These are phyloP conservation scores for Cephus pulcher DNA, from an alignment of 2,888 invertebrate species.

Conservation along the genomic window DNA sequence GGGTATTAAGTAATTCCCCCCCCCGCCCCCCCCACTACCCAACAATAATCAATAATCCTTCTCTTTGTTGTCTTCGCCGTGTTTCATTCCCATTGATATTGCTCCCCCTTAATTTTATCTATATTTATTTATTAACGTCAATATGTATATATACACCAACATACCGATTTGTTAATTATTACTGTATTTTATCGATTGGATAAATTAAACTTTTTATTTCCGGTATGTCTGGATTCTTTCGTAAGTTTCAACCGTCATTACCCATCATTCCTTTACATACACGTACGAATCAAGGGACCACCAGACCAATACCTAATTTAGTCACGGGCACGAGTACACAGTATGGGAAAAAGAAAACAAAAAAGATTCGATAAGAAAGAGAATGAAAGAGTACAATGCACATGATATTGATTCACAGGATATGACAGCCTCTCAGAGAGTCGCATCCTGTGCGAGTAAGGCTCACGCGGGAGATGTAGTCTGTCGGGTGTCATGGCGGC, in stretches of 20 bases:
- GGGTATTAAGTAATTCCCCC: background rate
- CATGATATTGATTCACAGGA: constrained; percentile 24
- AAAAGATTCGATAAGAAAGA: background rate
- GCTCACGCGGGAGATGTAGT: constrained; percentile 29
- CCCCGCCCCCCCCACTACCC: background rate
- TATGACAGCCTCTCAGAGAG: constrained; percentile 24
- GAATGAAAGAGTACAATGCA: background rate
- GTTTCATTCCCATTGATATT: background rate
- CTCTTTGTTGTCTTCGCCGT: background rate
- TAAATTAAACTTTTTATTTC: background rate
- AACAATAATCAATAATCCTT: background rate
- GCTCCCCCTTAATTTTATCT: background rate
- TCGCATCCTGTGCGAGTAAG: constrained; percentile 27
- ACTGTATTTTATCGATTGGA: background rate
- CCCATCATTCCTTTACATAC: background rate
- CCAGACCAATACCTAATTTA: background rate
- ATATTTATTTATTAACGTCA: background rate
- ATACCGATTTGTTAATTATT: background rate
- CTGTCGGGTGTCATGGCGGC: constrained; percentile 33
- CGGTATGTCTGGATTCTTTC: background rate
- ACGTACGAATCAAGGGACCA: background rate
- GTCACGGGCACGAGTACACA: background rate
- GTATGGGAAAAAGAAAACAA: background rate
- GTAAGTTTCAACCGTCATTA: background rate
- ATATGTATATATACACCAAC: background rate